Evolutionary conservation across 2,888 invertebrate genomes (phyloP).

Genomic region (Phoronis australis): DNA sequence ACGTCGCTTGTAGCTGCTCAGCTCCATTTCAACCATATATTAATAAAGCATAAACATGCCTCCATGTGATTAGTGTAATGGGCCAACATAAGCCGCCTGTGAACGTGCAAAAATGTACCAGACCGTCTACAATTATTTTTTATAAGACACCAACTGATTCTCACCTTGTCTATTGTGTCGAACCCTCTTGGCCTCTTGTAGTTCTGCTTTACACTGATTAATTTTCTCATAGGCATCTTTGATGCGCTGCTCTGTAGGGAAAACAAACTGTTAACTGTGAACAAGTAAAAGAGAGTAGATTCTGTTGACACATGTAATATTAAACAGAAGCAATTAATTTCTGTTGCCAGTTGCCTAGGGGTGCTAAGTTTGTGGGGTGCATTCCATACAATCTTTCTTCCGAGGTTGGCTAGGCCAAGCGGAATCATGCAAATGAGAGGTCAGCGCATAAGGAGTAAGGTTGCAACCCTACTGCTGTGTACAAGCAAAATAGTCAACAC

Average conservation of each 20-base stretch:
- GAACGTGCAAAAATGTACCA: no score
- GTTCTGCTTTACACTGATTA: constrained; percentile 72
- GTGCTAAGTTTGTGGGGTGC: not conserved
- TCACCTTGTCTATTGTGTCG: constrained; percentile 69
- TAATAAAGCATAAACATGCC: no score
- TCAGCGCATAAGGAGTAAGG: not conserved
- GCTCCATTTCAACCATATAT: no score
- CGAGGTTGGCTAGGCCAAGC: not conserved
- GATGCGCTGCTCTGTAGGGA: constrained; percentile 64
- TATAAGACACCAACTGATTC: no score
- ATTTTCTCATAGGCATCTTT: constrained; percentile 75
- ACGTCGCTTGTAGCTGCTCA: no score
- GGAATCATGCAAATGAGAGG: not conserved
- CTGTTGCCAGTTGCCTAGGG: no score
- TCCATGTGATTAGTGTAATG: no score
- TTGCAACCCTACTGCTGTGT: not conserved
- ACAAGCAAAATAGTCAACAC: not conserved
- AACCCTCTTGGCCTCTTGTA: constrained; percentile 77
- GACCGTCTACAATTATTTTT: no score
- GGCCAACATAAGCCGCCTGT: no score
- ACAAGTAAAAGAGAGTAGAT: not conserved
- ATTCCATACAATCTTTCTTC: not conserved
- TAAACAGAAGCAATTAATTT: constrained; percentile 1
- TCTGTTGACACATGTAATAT: constrained; percentile 3
- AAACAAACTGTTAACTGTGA: not conserved